Percentiles rank a stretch among this genome's conserved stretches.
phyloP scores from a whole-genome alignment of 1,140 invertebrate genomes.

The Wasmannia auropunctata region DNA sequence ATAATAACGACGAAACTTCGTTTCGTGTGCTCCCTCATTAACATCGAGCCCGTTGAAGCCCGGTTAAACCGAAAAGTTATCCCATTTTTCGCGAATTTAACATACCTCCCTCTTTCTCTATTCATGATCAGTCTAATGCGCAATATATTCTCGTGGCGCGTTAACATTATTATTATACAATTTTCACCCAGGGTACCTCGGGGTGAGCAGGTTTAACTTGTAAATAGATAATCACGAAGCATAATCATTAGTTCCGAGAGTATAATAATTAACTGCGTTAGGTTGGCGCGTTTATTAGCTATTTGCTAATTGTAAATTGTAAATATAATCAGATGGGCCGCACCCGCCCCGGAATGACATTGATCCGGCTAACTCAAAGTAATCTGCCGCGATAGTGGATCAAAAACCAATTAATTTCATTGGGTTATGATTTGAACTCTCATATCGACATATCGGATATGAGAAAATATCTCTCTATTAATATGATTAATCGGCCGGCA shows the following conservation, averaged over 20 bases:
- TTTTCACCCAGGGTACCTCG: background rate
- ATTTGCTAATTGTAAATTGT: constrained; percentile 26
- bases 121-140: background rate
- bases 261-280: constrained; percentile 28
- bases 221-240: constrained; percentile 28
- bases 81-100: constrained; percentile 28
- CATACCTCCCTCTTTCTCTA: background rate
- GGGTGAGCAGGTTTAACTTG: constrained; percentile 30
- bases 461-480: constrained; percentile 45
- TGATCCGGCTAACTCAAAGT: constrained; percentile 27
- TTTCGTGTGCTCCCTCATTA: constrained; percentile 30
- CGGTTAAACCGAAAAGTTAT: background rate
- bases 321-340: constrained; percentile 8
- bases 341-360: background rate
- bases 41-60: background rate
- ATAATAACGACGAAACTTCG: constrained; percentile 32
- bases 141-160: constrained; percentile 24
- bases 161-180: constrained; percentile 29
- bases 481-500: constrained; percentile 27
- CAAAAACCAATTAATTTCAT: constrained; percentile 44
- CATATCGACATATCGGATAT: background rate
- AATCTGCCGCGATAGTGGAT: background rate
- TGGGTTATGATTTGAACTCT: constrained; percentile 24
- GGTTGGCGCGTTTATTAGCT: constrained; percentile 17
- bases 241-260: constrained; percentile 25